Base-by-base conservation (phyloP, 2,113 vertebrate genomes). In the Myanophis thanlyinensis region DNA sequence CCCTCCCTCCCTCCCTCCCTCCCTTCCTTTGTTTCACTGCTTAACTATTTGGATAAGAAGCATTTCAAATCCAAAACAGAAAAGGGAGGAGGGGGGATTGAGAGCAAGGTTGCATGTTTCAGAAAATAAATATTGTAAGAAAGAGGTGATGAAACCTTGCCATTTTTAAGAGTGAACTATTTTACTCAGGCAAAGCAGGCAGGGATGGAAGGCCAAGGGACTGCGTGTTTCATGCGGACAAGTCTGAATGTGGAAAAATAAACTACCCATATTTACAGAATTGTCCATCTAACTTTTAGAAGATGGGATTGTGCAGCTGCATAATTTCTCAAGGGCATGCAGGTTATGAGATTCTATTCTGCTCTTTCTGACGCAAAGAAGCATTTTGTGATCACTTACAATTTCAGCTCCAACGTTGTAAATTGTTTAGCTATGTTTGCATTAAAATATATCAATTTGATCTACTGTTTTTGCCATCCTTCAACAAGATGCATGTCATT, bases 351-450 rank as follows among this genome's bases (percentile, higher is more conserved):
- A 20, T 23, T 2, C 46, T 47, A 0, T n/a, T 30, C 22, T 27
- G 87, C 13, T 30, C 15, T 53, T 3, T 86, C 90, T 84, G 62
- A 91, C 53, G 87, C 89, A 3, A 53, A 23, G 1, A 80, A 90
- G 48, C 49, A 86, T 7, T 90, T 93, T 30, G n/a, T 67, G 47
- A 90, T 94, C 91, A 11, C 84, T 48, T 89, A 44, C 51, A 35
- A 84, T 30, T 87, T n/a, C 73, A 93, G 48, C 87, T 44, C 91
- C 86, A 92, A 89, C 44, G 52, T 30, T 30, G 18, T 62, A 91
- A 91, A 89, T 89, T 92, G 91, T 90, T 94, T 22, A 13, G 54
- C 56, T 95, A 54, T 80, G 89, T 90, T 91, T 94, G 59, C 88
- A 93, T 0, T 0, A 92, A 89, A 85, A 67, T 67, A 56, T 91